Evolutionary conservation across 2,113 vertebrate genomes (phyloP).

Genomic region (Malurus elegans): DNA sequence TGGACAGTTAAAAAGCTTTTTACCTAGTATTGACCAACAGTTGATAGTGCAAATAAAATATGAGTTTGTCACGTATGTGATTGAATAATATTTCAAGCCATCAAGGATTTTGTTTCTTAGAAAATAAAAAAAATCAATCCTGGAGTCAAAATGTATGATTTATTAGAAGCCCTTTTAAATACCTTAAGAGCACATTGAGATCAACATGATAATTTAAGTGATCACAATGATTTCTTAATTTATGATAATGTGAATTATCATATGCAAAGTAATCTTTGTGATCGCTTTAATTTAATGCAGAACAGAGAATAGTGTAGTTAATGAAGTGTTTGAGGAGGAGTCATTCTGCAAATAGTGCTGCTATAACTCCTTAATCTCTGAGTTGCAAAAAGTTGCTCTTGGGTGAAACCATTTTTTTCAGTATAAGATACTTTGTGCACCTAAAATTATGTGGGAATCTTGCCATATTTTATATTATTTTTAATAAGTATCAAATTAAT

Average conservation of each 20-base stretch:
- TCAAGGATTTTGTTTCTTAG: conserved; percentile 19
- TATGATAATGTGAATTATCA: conserved; percentile 13
- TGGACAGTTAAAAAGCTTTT: conserved; percentile 39
- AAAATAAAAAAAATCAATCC: conserved; percentile 1
- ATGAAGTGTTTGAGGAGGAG: conserved; percentile 42
- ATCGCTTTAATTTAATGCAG: conserved; percentile 13
- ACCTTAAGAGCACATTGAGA: background rate
- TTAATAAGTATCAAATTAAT: background rate
- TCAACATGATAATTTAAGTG: conserved; percentile 18
- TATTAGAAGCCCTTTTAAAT: conserved; percentile 12
- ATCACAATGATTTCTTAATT: conserved; percentile 22
- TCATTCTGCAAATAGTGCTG: conserved; percentile 28
- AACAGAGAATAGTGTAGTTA: conserved; percentile 21
- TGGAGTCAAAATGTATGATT: background rate
- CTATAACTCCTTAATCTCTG: conserved; percentile 12
- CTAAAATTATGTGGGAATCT: background rate
- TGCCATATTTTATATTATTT: background rate
- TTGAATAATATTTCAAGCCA: conserved; percentile 44
- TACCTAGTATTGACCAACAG: background rate
- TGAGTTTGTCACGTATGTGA: background rate
- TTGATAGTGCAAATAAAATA: background rate
- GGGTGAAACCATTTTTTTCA: background rate
- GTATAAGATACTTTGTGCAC: background rate
- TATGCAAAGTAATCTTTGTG: conserved; percentile 24
- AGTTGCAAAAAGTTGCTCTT: background rate